Conservation (phyloP, 1,140 invertebrate species). For the Dreissena polymorpha region DNA sequence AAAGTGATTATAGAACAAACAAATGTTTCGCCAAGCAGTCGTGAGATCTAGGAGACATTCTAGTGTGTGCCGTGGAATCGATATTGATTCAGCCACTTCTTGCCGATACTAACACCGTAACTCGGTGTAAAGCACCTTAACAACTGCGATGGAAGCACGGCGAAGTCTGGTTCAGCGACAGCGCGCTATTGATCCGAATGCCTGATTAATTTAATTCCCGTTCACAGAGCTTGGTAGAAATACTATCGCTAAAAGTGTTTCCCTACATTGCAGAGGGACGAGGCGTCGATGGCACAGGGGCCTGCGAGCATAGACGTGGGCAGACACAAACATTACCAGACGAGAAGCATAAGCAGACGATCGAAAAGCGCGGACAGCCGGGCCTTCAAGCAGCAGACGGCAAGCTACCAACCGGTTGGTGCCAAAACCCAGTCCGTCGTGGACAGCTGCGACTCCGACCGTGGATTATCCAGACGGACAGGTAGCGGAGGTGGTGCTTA, state of each 20-base stretch:
- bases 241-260: slow-evolving; percentile 48
- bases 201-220: slow-evolving; percentile 68
- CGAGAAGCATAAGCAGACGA: slow-evolving; percentile 52
- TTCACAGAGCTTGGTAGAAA: slow-evolving; percentile 44
- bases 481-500: slow-evolving; percentile 30
- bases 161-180: slow-evolving; percentile 45
- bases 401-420: slow-evolving; percentile 35
- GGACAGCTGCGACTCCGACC: slow-evolving; percentile 31
- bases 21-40: too few species aligned
- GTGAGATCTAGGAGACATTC: too few species aligned
- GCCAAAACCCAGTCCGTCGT: slow-evolving; percentile 5
- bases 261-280: slow-evolving; percentile 68
- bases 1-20: too few species aligned
- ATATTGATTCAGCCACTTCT: slow-evolving; percentile 43
- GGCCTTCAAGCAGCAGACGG: slow-evolving; percentile 35
- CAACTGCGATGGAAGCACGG: slow-evolving; percentile 36
- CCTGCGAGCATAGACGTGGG: slow-evolving; percentile 62
- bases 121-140: slow-evolving; percentile 54
- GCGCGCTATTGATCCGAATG: slow-evolving; percentile 63
- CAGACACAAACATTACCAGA: slow-evolving; percentile 52
- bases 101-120: slow-evolving; percentile 53
- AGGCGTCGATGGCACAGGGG: slow-evolving; percentile 71
- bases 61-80: slow-evolving; percentile 12
- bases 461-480: slow-evolving; percentile 14
- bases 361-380: slow-evolving; percentile 48